A percentile compares a stretch with the other conserved stretches of the same genome.
Conservation (phyloP, 2,113 vertebrate species). For the Syngnathus typhle region DNA sequence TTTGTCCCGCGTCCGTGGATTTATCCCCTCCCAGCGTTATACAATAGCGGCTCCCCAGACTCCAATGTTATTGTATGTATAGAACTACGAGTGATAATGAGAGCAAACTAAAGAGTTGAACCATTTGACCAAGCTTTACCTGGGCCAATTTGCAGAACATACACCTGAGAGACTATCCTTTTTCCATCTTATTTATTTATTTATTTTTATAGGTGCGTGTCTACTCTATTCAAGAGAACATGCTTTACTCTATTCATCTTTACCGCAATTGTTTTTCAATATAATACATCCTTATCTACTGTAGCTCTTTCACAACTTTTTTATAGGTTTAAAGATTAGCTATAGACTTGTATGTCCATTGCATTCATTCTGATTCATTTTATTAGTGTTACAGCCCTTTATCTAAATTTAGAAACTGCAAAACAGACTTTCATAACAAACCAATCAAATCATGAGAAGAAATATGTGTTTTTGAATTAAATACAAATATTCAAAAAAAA, state of each 20-base stretch:
- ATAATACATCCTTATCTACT: no score
- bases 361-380: no score
- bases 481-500: no score
- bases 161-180: neutral
- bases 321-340: no score
- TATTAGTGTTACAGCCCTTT: no score
- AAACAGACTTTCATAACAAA: neutral
- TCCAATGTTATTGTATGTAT: neutral
- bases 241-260: neutral
- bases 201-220: neutral
- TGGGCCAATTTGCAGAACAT: neutral
- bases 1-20: slow-evolving; percentile 12
- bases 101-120: neutral
- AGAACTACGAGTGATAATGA: neutral
- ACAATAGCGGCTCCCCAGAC: neutral
- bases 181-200: neutral
- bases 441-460: neutral
- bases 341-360: no score
- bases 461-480: neutral
- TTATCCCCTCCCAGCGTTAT: slow-evolving; percentile 1
- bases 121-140: neutral
- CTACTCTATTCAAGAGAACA: neutral
- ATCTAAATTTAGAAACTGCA: neutral
- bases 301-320: no score
- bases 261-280: neutral